These are phyloP conservation scores for Limenitis camilla DNA, from an alignment of 2,888 invertebrate species.

Conservation along the genomic window DNA sequence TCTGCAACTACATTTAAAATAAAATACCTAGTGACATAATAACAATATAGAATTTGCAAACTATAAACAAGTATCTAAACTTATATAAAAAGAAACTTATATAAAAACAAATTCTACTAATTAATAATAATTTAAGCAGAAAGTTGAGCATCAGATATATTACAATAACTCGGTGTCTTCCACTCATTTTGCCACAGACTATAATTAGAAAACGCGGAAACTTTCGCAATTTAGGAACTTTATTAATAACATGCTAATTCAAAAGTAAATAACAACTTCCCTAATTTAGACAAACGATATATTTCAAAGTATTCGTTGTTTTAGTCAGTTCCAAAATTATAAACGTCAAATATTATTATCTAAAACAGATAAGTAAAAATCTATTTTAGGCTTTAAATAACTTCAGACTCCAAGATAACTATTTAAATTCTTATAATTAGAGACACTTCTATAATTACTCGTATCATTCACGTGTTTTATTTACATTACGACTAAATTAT, in stretches of 20 bases:
- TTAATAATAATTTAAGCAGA: constrained; percentile 54
- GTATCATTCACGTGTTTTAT: constrained; percentile 17
- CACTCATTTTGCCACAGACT: constrained; percentile 57
- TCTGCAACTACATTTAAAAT: constrained; percentile 45
- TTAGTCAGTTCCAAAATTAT: too few species aligned
- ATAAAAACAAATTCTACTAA: constrained; percentile 43
- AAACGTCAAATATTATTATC: background rate
- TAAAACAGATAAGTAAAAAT: constrained; percentile 3
- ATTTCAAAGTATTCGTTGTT: background rate
- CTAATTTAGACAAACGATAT: background rate
- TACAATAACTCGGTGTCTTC: constrained; percentile 32
- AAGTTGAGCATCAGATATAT: constrained; percentile 65
- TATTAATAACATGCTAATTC: background rate
- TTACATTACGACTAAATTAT: constrained; percentile 3
- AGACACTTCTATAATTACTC: constrained; percentile 14
- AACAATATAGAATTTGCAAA: constrained; percentile 46
- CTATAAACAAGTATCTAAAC: constrained; percentile 43
- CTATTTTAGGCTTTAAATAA: constrained; percentile 12
- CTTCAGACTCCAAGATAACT: constrained; percentile 35
- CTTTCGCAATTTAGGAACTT: background rate
- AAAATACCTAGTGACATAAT: constrained; percentile 43
- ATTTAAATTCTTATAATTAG: constrained; percentile 17
- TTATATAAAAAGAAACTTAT: too few species aligned
- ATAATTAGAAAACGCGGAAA: constrained; percentile 52
- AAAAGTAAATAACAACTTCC: background rate